Evolutionary conservation across 2,888 invertebrate species (phyloP), one percentile per base, ranked within the genome.

Genomic region (Leptura quadrifasciata): DNA sequence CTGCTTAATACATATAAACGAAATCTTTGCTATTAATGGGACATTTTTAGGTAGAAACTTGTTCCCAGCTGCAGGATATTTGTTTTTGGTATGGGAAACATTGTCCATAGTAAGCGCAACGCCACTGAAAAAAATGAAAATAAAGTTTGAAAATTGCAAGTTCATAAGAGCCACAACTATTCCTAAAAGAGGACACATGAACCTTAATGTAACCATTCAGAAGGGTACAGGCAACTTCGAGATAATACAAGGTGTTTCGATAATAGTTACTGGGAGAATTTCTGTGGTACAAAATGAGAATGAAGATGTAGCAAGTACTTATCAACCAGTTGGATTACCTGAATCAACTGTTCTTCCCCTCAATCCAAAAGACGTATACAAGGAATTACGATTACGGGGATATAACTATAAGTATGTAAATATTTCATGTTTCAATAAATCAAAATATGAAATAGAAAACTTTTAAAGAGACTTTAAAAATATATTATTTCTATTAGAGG

Each of bases 161-260:
- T 69, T 69, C 17, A 21, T 69, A 58, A 31, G 69, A 21, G 93
- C 93, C 1, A 92, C 92, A 4, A 90, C 91, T 27, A 81, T 93
- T 47, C 89, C 90, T 2, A 88, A 89, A 72, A 88, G 89, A 69
- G 90, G 88, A 0, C 60, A 74, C 21, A 35, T 85, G 2, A 64
- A 78, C 5, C 76, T 88, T 3, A 71, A 63, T 6, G 79, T 88
- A 6, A 82, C 80, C 79, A 77, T 88, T 12, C 84, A 86, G 58
- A 77, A 78, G 55, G 79, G 75, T 20, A 31, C 27, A 8, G 86
- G 87, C 1, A 75, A 81, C 27, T 88, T 88, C 79, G 88, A 87
- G 76, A 84, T 88, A 60, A 76, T 76, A 18, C 84, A 84, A 68
- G 75, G 80, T 1, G 79, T 78, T 31, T 76, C 73, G 0, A 35